Base-by-base conservation (phyloP, 2,797 vertebrate species). In the Percopsis omiscomaycus region DNA sequence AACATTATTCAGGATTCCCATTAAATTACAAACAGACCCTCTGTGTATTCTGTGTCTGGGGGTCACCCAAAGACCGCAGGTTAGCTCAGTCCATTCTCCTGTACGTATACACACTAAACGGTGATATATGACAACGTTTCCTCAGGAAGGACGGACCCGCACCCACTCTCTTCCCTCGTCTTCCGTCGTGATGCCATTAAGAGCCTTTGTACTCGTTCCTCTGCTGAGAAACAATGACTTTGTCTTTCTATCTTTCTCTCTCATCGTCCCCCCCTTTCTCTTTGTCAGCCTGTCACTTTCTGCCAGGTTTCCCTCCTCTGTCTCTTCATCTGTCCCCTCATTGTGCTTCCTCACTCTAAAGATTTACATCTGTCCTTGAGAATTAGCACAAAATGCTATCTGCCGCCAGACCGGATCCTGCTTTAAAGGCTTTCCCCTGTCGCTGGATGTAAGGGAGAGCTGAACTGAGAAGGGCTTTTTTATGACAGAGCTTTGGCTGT, bases 381-480 rank as follows among this genome's bases (percentile, higher is more conserved):
- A 66, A 71, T 47, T 53, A 46, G 12, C 28, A 67, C 42, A 55
- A 44, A 74, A 61, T 37, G 68, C 61, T 51, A 59, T 69, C 72
- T 62, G 74, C 57, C 77, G 64, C 50, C 62, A 64, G 57, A 65
- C 64, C 69, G 55, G 59, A 82, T 69, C 75, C 61, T 61, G 42
- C 2, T 72, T 72, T 55, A 80, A 80, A 61, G 55, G 46, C 45
- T 77, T 74, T 74, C 55, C 64, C 71, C 50, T 14, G 9, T 61
- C 68, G 58, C 64, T 61, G 64, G 72, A 50, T 51, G 69, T 54
- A 72, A 44, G 30, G 37, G 59, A 68, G 62, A 78, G 76, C 85
- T 76, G 5, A 56, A 44, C 13, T 55, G 30, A 55, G 32, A 37
- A n/a, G 32, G 28, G 32, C 4, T 15, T 54, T 54, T 54, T 54